These are phyloP conservation scores for Gymnodraco acuticeps DNA, from an alignment of 2,797 vertebrate species.

Conservation along the genomic window DNA sequence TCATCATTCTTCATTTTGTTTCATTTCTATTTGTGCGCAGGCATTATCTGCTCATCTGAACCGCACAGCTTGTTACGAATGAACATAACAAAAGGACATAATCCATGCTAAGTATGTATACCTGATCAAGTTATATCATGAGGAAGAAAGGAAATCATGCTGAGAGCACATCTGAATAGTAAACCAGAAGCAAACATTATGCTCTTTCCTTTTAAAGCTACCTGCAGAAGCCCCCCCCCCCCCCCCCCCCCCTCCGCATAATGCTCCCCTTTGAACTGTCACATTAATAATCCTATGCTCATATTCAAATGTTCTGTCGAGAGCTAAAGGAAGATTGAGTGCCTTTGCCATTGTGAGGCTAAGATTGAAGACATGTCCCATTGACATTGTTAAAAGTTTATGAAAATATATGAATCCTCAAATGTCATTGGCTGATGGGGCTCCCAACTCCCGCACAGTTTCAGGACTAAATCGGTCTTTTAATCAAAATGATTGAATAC, in stretches of 20 bases:
- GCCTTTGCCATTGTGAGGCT: conserved; percentile 90
- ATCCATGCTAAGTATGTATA: neutral
- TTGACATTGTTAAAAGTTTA: conserved; percentile 99
- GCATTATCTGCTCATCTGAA: neutral
- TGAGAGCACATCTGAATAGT: conserved; percentile 33
- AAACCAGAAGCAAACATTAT: conserved; percentile 43
- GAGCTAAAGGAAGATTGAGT: conserved; percentile 96
- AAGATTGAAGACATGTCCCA: conserved; percentile 98
- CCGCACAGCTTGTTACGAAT: neutral
- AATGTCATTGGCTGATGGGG: conserved; percentile 91
- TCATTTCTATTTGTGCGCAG: rapidly evolving
- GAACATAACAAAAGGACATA: neutral
- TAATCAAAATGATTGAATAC: conserved; percentile 99
- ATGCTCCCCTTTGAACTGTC: conserved; percentile 84
- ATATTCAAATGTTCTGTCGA: conserved; percentile 96
- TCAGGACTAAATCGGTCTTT: conserved; percentile 95
- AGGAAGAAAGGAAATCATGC: conserved; percentile 33
- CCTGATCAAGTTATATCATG: conserved; percentile 2
- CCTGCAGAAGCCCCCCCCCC: conserved; percentile 46
- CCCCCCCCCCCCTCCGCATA: conserved; percentile 63
- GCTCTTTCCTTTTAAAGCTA: conserved; percentile 54
- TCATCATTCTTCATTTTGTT: neutral
- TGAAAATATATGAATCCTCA: conserved; percentile 99
- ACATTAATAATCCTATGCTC: conserved; percentile 93
- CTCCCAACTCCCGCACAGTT: conserved; percentile 89